Base-by-base conservation (phyloP, 2,797 vertebrate genomes). In the Mormyrops boulengeri region DNA sequence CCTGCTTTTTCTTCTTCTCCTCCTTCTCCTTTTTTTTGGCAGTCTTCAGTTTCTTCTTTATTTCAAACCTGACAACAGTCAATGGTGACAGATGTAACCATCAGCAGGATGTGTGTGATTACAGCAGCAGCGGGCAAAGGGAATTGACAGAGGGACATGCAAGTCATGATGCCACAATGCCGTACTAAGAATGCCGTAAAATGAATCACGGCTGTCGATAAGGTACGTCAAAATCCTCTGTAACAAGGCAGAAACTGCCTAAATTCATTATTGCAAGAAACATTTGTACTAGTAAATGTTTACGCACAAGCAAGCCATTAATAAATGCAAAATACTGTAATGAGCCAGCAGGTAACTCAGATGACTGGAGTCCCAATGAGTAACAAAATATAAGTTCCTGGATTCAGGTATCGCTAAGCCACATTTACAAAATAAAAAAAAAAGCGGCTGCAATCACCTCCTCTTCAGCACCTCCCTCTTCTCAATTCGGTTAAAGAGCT, bases 21-120 rank as follows among this genome's bases (percentile, higher is more conserved):
- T 99, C 98, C 93, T 99, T 99, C 91, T 99, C 98, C 93, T 99
- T 99, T 94, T 99, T 99, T 95, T 99, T 99, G 89, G 98, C 98
- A 0, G 97, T 98, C 96, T 99, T 99, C 93, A 99, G 95, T 93
- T 99, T 99, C 94, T 99, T 99, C 94, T 99, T 99, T 73, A 99
- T 99, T 96, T 99, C 99, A 96, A 99, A 99, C 93, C 99, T 99
- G 92, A 89, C n/a, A 17, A 8, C n/a, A 0, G 44, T 26, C 22
- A 85, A 30, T 2, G 3, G n/a, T 17, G 19, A 44, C 38, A 8
- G 38, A 44, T 1, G 17, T n/a, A 7, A 41, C 14, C 73, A 80
- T 38, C 38, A 80, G 34, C 1, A 17, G 38, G 17, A 19, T 1
- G 17, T 5, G 66, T 38, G 26, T 4, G 26, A 14, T 12, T 14